A percentile compares a stretch with the other conserved stretches of the same genome.
These are phyloP conservation scores for Chaenodraco wilsoni DNA, from an alignment of 2,797 vertebrate genomes.

Conservation along the genomic window DNA sequence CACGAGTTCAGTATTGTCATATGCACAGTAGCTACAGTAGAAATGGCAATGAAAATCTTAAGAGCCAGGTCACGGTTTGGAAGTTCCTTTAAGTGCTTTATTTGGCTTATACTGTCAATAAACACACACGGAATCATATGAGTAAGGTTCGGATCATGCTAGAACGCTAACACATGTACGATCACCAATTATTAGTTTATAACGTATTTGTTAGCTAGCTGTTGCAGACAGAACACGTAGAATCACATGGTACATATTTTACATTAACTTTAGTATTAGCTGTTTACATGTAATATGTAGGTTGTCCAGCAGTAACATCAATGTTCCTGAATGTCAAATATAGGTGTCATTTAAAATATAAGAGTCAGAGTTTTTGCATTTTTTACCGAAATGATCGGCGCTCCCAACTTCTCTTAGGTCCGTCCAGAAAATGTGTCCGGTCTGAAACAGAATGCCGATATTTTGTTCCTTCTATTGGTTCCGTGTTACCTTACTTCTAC, in stretches of 20 bases:
- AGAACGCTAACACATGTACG: not conserved
- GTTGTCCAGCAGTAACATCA: accelerated
- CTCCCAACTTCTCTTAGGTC: slow-evolving; percentile 10
- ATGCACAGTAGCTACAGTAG: too few relatives aligned
- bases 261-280: accelerated
- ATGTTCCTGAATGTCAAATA: accelerated
- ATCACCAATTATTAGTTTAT: not conserved
- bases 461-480: slow-evolving; percentile 23
- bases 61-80: not conserved
- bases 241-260: not conserved
- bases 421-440: slow-evolving; percentile 34
- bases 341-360: not conserved
- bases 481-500: not conserved
- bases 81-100: not conserved
- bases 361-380: not conserved
- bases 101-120: not conserved
- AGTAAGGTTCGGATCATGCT: too few relatives aligned
- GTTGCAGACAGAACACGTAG: not conserved
- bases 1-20: not conserved
- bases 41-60: too few relatives aligned
- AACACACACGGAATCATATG: accelerated
- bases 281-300: accelerated
- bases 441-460: not conserved
- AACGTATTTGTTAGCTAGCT: slow-evolving; percentile 13
- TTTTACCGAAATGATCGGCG: slow-evolving; percentile 38